Evolutionary conservation across 2,797 vertebrate species (phyloP).

Genomic region (Acrossocheilus wenchowensis): DNA sequence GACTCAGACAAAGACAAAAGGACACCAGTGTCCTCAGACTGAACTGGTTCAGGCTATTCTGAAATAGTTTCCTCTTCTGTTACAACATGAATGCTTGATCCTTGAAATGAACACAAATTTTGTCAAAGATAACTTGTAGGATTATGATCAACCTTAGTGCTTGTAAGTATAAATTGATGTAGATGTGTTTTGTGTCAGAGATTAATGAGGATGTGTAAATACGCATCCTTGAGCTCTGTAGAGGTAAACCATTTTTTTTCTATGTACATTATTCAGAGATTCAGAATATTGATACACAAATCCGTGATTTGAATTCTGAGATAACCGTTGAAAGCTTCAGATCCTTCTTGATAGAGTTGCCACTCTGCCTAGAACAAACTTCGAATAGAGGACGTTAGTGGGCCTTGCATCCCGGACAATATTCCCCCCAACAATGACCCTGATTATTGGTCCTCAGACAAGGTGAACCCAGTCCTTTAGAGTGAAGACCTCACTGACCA

Average conservation of each 20-base stretch:
- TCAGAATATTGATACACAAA: background rate
- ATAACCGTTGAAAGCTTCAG: background rate
- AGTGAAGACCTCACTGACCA: background rate
- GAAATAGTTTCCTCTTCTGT: background rate
- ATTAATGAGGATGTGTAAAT: background rate
- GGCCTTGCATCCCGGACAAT: background rate
- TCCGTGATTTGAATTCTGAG: background rate
- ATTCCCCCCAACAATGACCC: background rate
- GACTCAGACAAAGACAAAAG: conserved; percentile 6
- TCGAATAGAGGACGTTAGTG: background rate
- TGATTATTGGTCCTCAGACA: background rate
- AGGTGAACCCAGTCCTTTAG: background rate
- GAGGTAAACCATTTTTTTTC: background rate
- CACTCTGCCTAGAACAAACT: background rate
- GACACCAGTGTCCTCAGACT: background rate
- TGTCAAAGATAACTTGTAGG: background rate
- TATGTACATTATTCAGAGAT: background rate
- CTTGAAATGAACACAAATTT: background rate
- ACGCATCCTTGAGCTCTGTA: background rate
- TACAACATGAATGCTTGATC: background rate
- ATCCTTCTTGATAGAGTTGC: background rate
- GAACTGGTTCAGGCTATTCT: background rate
- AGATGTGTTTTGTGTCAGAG: background rate
- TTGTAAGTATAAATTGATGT: background rate
- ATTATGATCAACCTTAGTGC: background rate